Conservation (phyloP, 2,113 vertebrate genomes). For the Uropsilus gracilis region DNA sequence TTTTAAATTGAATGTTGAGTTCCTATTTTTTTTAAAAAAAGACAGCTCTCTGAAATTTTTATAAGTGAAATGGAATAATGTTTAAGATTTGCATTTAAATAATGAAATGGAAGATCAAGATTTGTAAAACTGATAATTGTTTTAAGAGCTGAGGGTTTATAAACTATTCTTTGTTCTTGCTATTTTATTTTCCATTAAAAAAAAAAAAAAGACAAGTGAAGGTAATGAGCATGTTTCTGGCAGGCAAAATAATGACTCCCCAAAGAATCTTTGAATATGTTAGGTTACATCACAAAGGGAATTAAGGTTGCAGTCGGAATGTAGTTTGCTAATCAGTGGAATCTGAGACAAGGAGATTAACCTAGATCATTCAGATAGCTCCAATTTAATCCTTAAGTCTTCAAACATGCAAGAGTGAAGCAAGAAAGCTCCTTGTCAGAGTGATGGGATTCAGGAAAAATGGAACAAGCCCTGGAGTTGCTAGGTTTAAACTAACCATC, state of each 20-base stretch:
- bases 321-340: neutral
- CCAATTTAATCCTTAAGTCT: neutral
- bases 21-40: neutral
- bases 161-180: neutral
- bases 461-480: neutral
- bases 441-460: neutral
- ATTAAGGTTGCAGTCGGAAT: neutral
- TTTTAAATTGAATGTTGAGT: neutral
- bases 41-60: neutral
- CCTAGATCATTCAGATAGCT: neutral
- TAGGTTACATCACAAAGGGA: neutral
- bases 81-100: slow-evolving; percentile 9
- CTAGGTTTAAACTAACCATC: too few relatives aligned
- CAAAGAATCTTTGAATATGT: neutral
- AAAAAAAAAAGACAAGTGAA: neutral
- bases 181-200: slow-evolving; percentile 6
- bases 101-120: slow-evolving; percentile 6
- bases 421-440: neutral
- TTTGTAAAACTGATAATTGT: neutral
- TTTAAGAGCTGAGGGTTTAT: neutral
- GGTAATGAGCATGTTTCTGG: neutral
- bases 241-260: neutral
- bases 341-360: neutral
- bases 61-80: neutral
- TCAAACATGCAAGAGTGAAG: neutral